Evolutionary conservation across 2,888 invertebrate species (phyloP).

Genomic region (Standfussiana lucernea): DNA sequence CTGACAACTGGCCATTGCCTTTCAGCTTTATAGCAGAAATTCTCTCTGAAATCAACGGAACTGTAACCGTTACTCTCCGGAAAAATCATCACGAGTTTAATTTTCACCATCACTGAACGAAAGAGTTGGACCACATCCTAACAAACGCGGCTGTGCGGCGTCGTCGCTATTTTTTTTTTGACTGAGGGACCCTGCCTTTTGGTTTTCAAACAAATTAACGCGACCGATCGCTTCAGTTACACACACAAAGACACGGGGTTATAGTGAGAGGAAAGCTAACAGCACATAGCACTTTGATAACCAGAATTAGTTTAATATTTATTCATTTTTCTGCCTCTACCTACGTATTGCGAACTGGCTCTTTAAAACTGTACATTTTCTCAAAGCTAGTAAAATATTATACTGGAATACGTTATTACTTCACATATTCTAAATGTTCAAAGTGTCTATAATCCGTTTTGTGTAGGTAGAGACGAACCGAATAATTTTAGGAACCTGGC

Average conservation of each 20-base stretch:
- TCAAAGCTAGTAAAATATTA: background rate
- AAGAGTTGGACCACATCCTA: background rate
- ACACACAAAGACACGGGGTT: too few species aligned
- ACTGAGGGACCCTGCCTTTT: background rate
- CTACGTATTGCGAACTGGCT: background rate
- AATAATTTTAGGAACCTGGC: slow-evolving; percentile 16
- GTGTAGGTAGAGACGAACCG: slow-evolving; percentile 2
- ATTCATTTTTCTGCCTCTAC: background rate
- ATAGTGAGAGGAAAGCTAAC: background rate
- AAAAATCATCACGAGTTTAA: slow-evolving; percentile 13
- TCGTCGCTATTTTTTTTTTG: background rate
- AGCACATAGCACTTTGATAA: slow-evolving; percentile 5
- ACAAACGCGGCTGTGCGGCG: background rate
- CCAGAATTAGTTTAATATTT: slow-evolving; percentile 18
- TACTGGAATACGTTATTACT: slow-evolving; percentile 1
- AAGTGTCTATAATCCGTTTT: slow-evolving; percentile 15
- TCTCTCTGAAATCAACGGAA: background rate
- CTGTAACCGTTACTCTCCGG: background rate
- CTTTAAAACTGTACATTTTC: background rate
- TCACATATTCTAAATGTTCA: background rate
- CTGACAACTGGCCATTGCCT: background rate
- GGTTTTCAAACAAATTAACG: background rate
- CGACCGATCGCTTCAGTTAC: background rate
- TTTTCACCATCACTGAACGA: slow-evolving; percentile 4
- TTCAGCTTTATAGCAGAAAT: background rate